Evolutionary conservation across 1,140 invertebrate species (phyloP), one percentile per base, ranked within the genome.

Genomic region (Atta texana): DNA sequence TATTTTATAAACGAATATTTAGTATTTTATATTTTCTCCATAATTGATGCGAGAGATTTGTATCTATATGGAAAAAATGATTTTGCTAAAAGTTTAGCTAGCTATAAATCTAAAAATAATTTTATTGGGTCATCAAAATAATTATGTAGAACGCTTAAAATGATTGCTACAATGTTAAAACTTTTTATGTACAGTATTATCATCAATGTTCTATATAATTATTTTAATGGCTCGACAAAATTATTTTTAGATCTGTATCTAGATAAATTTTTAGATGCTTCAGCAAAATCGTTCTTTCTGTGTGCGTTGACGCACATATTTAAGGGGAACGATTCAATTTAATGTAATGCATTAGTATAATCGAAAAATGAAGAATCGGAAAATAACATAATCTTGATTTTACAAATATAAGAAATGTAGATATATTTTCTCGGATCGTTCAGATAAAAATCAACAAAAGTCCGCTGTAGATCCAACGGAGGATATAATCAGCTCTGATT

Each of bases 401-500:
- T 34, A 24, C 69, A 49, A 84, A 49, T 75, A 63, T 24, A 49
- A 39, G 49, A 24, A 61, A 74, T 51, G 18, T 21, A 74, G 55
- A 51, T n/a, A 59, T 12, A 24, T 68, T 86, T 18, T 63, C 76
- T 49, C 75, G 59, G 24, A 84, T 66, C 61, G 57, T 63, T 76
- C 75, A 64, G 84, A 85, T 84, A 84, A n/a, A 28, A 7, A 28
- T 55, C 80, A 63, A 84, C 80, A 75, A 84, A 82, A 61, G 55
- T 18, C 31, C 0, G 31, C 69, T 69, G 88, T 87, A 68, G 85
- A 66, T 12, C 71, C 72, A 88, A 86, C 72, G 61, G 87, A 85
- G 87, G 78, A 74, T 74, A 75, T 84, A 84, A 84, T 84, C 80
- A 84, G 80, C 69, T 75, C 69, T 69, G 80, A 84, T 84, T 84